Evolutionary conservation across 2,113 vertebrate genomes (phyloP), one percentile per base, ranked within the genome.

Genomic region (Strix aluco): DNA sequence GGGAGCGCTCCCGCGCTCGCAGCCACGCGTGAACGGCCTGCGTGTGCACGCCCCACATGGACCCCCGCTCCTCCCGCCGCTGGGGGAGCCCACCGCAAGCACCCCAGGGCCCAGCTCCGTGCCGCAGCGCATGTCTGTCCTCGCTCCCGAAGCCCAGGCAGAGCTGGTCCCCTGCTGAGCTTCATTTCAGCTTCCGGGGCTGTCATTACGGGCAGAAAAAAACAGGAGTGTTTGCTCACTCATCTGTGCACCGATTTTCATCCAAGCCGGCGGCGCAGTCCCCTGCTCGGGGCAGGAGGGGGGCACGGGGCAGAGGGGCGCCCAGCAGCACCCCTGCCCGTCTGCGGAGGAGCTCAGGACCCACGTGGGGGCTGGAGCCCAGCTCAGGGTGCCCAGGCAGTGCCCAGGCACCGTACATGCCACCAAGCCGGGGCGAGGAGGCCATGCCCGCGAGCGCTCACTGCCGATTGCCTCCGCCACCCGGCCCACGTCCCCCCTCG

Each of bases 351-450:
- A 20, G 69, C 73, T 69, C 40, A 5, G 59, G 44, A 51, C 11
- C 25, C 6, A 21, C 3, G 0, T n/a, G 3, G 36, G 30, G 46
- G 22, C 6, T 0, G 11, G 21, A 40, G 9, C n/a, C 38, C 2
- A 6, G 49, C 36, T 38, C 3, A 1, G 32, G 30, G 14, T 30
- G 30, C 34, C 47, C 4, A 0, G 54, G 25, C 17, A 11, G 42
- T 0, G 2, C 44, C 7, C 29, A 3, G 78, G 42, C 34, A 2
- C 62, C 16, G 0, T 2, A 7, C 3, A 63, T 8, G 77, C n/a
- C 49, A 63, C 36, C 4, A 1, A 8, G 51, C 36, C 2, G 7
- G 74, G 38, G 17, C 15, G 2, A 25, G 46, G 34, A 29, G 38
- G 46, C 78, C 3, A 73, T 21, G 32, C 69, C 30, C 23, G 59